Conservation (phyloP, 2,797 vertebrate genomes). For the Danio aesculapii region DNA sequence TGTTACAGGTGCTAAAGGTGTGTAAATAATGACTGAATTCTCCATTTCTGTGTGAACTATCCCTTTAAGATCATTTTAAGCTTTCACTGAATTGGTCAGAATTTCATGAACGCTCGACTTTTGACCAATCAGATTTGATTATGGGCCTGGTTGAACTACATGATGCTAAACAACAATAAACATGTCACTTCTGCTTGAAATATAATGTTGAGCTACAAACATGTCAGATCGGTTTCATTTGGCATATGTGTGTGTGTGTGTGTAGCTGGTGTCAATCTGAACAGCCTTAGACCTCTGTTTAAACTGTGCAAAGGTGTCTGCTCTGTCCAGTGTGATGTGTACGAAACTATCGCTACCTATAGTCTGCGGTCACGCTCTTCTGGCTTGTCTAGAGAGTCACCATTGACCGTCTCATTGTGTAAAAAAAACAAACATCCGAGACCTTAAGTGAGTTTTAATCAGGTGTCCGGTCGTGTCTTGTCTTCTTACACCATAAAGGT, state of each 20-base stretch:
- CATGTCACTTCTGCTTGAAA: neutral
- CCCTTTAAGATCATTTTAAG: no score
- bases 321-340: slow-evolving; percentile 33
- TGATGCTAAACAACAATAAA: neutral
- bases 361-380: slow-evolving; percentile 50
- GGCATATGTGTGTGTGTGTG: neutral
- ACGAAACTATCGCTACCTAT: neutral
- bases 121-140: neutral
- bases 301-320: slow-evolving; percentile 47
- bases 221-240: neutral
- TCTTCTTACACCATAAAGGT: slow-evolving; percentile 61
- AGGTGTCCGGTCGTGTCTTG: slow-evolving; percentile 66
- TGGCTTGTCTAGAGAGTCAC: slow-evolving; percentile 59
- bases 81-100: no score
- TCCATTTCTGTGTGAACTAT: no score
- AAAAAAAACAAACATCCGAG: slow-evolving; percentile 6
- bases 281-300: slow-evolving; percentile 45
- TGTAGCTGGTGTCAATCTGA: slow-evolving; percentile 2
- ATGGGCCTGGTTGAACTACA: neutral
- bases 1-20: no score
- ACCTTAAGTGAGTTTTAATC: slow-evolving; percentile 51
- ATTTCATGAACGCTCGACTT: no score
- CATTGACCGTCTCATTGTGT: slow-evolving; percentile 49
- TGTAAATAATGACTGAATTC: no score
- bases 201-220: neutral